A percentile compares a stretch with the other conserved stretches of the same genome.
phyloP scores from a whole-genome alignment of 2,888 invertebrate genomes.

The Amiota mariae region DNA sequence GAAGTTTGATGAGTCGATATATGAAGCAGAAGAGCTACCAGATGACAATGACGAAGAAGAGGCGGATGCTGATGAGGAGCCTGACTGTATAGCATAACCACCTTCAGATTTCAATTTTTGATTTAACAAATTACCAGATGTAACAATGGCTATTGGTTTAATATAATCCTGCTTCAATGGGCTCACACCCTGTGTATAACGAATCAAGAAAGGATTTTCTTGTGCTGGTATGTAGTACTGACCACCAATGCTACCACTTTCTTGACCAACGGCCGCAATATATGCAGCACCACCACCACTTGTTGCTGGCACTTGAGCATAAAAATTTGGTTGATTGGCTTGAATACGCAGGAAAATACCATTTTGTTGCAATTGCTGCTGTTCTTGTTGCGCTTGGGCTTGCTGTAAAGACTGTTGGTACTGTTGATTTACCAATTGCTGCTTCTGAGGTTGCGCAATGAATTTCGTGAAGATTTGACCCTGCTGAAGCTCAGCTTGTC shows the following conservation, averaged over 20 bases:
- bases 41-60: neutral
- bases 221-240: neutral
- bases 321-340: slow-evolving; percentile 38
- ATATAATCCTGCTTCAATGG: neutral
- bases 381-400: neutral
- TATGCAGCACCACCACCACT: slow-evolving; percentile 17
- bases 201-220: slow-evolving; percentile 57
- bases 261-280: slow-evolving; percentile 22
- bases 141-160: neutral
- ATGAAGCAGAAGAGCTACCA: neutral
- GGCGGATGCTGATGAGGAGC: neutral
- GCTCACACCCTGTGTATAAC: slow-evolving; percentile 37
- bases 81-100: neutral
- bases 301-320: slow-evolving; percentile 19
- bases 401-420: slow-evolving; percentile 34
- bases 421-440: slow-evolving; percentile 30
- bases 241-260: neutral
- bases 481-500: slow-evolving; percentile 32
- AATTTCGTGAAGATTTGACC: neutral
- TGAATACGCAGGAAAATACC: slow-evolving; percentile 59
- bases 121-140: neutral
- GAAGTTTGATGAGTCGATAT: slow-evolving; percentile 36
- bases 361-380: slow-evolving; percentile 55
- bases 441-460: neutral
- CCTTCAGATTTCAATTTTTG: slow-evolving; percentile 8